Evolutionary conservation across 2,888 invertebrate species (phyloP), one percentile per base, ranked within the genome.

Genomic region (Epinotia bilunana): DNA sequence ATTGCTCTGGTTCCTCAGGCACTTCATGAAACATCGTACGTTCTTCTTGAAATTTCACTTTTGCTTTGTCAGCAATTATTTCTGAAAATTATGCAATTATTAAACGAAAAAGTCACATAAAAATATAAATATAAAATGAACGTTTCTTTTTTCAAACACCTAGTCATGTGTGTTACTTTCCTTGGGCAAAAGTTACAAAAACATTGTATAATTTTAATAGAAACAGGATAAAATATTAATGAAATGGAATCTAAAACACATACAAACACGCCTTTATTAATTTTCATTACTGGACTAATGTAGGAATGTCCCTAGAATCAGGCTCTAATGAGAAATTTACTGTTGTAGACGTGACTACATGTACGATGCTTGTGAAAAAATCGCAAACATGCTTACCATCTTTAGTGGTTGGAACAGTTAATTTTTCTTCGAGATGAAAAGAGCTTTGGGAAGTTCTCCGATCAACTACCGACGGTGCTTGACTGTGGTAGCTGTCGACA

Each of bases 371-470:
- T 2, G 4, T 57, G 12, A 57, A 57, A 20, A 39, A 2, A 57
- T 20, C 1, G 20, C 57, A 3, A 20, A 57, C 23, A 20, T 67
- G 76, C 78, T 84, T 77, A 93, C 93, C 93, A 89, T 93, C 94
- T 86, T 90, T 90, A 79, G 90, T 89, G 57, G 88, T 90, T 60
- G 90, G 89, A 79, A 91, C 86, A 67, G 85, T 81, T 78, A 94
- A 90, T 84, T 95, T 95, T 72, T 95, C 95, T 81, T 95, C 95
- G 79, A 95, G 95, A 76, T 92, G 92, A 87, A 91, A 93, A 79
- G 93, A 94, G 84, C 91, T 90, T 86, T 93, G 93, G 68, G 94
- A 94, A 78, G 91, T 91, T 87, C 89, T 91, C 79, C 94, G 87
- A 86, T 93, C 93, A 84, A 90, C 84, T 78, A 91, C 79, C 63